Percentiles rank a stretch among this genome's conserved stretches.
These are phyloP conservation scores for Formicarius rufipectus DNA, from an alignment of 2,113 vertebrate species.

Conservation along the genomic window DNA sequence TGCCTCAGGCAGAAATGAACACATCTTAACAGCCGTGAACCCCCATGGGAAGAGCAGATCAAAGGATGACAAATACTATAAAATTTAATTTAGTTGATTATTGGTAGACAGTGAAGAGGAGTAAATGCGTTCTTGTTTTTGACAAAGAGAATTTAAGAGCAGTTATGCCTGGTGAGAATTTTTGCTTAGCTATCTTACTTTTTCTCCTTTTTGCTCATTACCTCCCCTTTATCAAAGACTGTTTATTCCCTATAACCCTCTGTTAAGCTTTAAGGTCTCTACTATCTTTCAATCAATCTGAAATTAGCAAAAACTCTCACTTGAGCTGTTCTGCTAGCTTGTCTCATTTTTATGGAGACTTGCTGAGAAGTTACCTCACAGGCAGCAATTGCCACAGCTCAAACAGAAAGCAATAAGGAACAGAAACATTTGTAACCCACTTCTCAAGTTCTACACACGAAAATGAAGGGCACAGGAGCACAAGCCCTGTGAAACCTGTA, in stretches of 20 bases:
- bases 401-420: not conserved
- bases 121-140: not conserved
- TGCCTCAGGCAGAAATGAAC: conserved; percentile 10
- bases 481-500: not conserved
- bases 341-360: not conserved
- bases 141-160: not conserved
- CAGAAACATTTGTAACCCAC: not conserved
- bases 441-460: not conserved
- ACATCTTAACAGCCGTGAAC: not conserved
- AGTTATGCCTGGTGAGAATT: not conserved
- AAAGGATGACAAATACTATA: not conserved
- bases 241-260: not conserved
- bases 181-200: not conserved
- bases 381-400: not conserved
- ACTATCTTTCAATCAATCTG: not conserved
- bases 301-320: not conserved
- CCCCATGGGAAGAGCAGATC: not conserved
- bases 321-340: not conserved
- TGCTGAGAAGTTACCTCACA: not conserved
- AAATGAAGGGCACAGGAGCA: not conserved
- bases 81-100: conserved; percentile 27
- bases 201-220: not conserved
- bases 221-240: not conserved
- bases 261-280: not conserved
- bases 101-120: not conserved